Evolutionary conservation across 2,113 vertebrate species (phyloP).

Genomic region (Lepus europaeus): DNA sequence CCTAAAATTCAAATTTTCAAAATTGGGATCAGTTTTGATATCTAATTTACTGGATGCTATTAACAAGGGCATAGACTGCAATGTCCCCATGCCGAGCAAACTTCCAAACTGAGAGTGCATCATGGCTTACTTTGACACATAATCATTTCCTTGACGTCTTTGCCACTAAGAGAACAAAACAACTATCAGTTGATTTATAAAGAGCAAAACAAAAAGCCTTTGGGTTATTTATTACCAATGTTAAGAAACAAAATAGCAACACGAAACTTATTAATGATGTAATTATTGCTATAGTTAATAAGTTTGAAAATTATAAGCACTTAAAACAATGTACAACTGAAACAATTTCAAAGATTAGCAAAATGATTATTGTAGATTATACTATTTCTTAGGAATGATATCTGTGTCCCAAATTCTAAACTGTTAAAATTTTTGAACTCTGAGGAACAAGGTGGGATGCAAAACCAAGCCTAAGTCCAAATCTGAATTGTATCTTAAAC

Average conservation of each 20-base stretch:
- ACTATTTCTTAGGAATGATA: background rate
- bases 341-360: background rate
- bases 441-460: background rate
- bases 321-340: background rate
- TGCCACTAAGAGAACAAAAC: background rate
- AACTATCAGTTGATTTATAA: background rate
- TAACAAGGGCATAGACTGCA: background rate
- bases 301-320: background rate
- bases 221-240: background rate
- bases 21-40: background rate
- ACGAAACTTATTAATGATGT: background rate
- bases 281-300: background rate
- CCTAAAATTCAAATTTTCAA: background rate
- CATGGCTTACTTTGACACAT: background rate
- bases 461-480: background rate
- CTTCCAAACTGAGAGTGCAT: background rate
- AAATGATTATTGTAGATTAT: background rate
- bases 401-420: background rate
- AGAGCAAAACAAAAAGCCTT: background rate
- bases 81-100: background rate
- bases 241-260: background rate
- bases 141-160: background rate
- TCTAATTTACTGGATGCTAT: background rate
- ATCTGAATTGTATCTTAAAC: background rate
- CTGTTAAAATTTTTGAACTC: background rate